Percentiles rank a stretch among this genome's conserved stretches.
Conservation (phyloP, 1,140 invertebrate genomes). For the Drosophila funebris region DNA sequence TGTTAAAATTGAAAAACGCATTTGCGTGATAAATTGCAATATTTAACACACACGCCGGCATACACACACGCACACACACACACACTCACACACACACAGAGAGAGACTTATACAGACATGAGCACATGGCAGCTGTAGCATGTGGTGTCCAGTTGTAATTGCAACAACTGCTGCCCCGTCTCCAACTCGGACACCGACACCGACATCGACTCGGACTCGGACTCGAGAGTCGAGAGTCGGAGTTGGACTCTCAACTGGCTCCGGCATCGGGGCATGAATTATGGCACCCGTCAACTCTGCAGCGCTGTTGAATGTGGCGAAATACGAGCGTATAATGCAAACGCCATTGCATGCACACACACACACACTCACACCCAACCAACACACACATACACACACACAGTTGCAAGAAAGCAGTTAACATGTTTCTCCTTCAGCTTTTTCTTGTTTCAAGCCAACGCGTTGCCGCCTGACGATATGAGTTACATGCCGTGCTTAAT, state of each 20-base stretch:
- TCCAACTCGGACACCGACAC: constrained; percentile 1
- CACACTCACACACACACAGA: neutral
- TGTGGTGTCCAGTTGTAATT: constrained; percentile 82
- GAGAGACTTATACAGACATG: constrained; percentile 26
- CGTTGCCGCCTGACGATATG: constrained; percentile 79
- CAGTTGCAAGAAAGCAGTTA: constrained; percentile 70
- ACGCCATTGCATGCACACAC: constrained; percentile 73
- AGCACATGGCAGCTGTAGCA: constrained; percentile 75
- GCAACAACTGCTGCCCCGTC: constrained; percentile 70
- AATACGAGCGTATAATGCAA: constrained; percentile 82
- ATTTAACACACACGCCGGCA: constrained; percentile 79
- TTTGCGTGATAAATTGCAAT: constrained; percentile 84
- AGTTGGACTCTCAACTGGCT: constrained; percentile 23
- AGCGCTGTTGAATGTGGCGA: constrained; percentile 81
- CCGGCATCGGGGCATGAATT: constrained; percentile 71
- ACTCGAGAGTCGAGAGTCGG: constrained; percentile 13
- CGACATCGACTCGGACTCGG: constrained; percentile 8
- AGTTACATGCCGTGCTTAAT: constrained; percentile 84
- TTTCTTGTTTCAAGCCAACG: constrained; percentile 79
- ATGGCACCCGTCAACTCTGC: constrained; percentile 78
- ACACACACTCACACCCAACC: constrained; percentile 32
- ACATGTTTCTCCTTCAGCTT: constrained; percentile 78
- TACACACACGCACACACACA: constrained; percentile 13
- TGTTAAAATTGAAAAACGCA: constrained; percentile 84
- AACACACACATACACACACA: constrained; percentile 29